Conservation (phyloP, 2,797 vertebrate genomes). For the Chloroceryle inda region DNA sequence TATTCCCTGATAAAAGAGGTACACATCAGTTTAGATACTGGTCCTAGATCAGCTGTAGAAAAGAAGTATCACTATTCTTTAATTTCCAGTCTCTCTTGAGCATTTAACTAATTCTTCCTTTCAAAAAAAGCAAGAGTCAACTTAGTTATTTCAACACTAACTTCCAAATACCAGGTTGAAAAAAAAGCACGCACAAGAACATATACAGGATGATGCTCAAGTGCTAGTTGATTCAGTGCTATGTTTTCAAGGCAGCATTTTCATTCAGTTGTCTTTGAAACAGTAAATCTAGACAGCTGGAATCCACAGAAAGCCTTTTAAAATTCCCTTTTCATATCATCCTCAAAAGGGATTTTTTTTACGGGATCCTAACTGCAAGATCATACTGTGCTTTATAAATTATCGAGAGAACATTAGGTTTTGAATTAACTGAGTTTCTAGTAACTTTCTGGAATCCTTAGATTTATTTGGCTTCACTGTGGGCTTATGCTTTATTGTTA, state of each 20-base stretch:
- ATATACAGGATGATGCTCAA: too few species aligned
- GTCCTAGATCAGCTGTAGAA: background rate
- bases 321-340: background rate
- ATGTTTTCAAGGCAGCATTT: background rate
- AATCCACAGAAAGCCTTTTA: background rate
- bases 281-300: background rate
- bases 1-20: background rate
- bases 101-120: background rate
- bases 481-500: background rate
- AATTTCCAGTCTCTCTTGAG: background rate
- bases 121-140: background rate
- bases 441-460: background rate
- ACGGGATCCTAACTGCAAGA: background rate
- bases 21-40: background rate
- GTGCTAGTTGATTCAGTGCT: background rate
- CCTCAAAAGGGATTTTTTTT: background rate
- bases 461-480: background rate
- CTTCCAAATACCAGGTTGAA: background rate
- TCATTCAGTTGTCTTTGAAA: background rate
- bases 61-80: background rate
- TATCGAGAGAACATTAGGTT: background rate
- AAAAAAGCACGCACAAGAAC: background rate
- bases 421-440: background rate
- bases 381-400: background rate
- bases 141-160: background rate